These are phyloP conservation scores for Horisme vitalbata DNA, from an alignment of 2,888 invertebrate species.

Conservation along the genomic window DNA sequence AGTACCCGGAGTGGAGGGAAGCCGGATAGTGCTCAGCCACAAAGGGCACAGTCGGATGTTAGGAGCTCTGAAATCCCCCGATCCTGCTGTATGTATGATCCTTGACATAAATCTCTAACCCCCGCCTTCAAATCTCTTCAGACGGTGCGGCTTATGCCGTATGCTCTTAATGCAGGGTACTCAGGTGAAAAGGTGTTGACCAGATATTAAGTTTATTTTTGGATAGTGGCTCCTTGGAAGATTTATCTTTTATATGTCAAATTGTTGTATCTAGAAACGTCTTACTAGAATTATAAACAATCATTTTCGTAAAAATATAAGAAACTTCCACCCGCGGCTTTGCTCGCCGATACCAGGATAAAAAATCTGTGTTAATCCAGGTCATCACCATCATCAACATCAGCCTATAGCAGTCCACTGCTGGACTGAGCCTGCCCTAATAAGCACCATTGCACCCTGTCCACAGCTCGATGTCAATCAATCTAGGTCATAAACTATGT, in stretches of 20 bases:
- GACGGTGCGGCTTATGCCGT: constrained; percentile 69
- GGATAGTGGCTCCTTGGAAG: constrained; percentile 3
- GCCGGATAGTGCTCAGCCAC: constrained; percentile 80
- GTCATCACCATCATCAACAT: too few species aligned
- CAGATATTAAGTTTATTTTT: constrained; percentile 22
- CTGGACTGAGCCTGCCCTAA: too few species aligned
- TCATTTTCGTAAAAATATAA: too few species aligned
- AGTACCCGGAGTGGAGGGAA: constrained; percentile 76
- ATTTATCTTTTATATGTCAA: not conserved
- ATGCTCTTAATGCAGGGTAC: constrained; percentile 65
- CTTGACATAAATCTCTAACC: constrained; percentile 83
- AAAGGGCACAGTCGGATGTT: constrained; percentile 80
- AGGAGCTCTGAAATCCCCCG: constrained; percentile 77
- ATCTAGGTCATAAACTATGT: too few species aligned
- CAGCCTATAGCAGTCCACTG: too few species aligned
- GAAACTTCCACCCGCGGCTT: too few species aligned
- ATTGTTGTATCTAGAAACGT: too few species aligned
- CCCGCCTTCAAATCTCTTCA: constrained; percentile 82
- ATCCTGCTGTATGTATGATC: constrained; percentile 76
- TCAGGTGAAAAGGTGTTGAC: constrained; percentile 32
- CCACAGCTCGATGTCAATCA: too few species aligned
- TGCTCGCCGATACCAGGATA: too few species aligned
- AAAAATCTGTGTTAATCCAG: too few species aligned
- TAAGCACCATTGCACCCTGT: too few species aligned
- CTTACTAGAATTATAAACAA: too few species aligned